Conservation (phyloP, 2,113 vertebrate genomes). For the Lipophrys pholis region DNA sequence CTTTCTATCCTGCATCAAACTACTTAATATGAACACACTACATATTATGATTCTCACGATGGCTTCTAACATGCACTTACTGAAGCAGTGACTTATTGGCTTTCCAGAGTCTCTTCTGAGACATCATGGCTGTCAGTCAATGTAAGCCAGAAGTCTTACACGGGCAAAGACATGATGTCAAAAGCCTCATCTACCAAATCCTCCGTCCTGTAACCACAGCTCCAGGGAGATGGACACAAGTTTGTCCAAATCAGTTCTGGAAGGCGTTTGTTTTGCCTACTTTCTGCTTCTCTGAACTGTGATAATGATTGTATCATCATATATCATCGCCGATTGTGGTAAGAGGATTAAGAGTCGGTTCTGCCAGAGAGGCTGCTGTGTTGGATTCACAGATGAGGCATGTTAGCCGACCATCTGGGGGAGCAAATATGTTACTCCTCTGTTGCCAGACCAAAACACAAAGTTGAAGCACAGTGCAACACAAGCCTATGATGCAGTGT, state of each 20-base stretch:
- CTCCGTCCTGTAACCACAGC: conserved; percentile 26
- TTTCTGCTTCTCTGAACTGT: conserved; percentile 51
- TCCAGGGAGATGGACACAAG: conserved; percentile 2
- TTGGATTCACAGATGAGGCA: conserved; percentile 51
- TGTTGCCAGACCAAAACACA: conserved; percentile 55
- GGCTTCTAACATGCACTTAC: background rate
- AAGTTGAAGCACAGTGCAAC: conserved; percentile 40
- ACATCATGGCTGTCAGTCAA: conserved; percentile 12
- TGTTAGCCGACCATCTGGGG: conserved; percentile 68
- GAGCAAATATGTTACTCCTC: conserved; percentile 60
- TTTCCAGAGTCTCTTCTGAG: background rate
- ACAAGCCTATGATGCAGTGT: background rate
- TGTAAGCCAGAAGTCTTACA: conserved; percentile 33
- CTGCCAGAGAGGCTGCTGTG: conserved; percentile 65
- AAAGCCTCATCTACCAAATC: conserved; percentile 22
- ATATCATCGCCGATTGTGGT: conserved; percentile 64
- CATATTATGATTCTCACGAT: conserved; percentile 5
- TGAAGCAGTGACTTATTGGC: conserved; percentile 18
- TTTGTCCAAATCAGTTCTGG: conserved; percentile 30
- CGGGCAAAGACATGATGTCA: conserved; percentile 17
- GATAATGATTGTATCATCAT: conserved; percentile 66
- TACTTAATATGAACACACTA: conserved; percentile 17
- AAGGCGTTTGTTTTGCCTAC: conserved; percentile 60
- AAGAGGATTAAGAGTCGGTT: conserved; percentile 69
- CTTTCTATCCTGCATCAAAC: background rate